A percentile compares a stretch with the other conserved stretches of the same genome.
phyloP scores from a whole-genome alignment of 2,113 vertebrate genomes.

The Phrynosoma platyrhinos region DNA sequence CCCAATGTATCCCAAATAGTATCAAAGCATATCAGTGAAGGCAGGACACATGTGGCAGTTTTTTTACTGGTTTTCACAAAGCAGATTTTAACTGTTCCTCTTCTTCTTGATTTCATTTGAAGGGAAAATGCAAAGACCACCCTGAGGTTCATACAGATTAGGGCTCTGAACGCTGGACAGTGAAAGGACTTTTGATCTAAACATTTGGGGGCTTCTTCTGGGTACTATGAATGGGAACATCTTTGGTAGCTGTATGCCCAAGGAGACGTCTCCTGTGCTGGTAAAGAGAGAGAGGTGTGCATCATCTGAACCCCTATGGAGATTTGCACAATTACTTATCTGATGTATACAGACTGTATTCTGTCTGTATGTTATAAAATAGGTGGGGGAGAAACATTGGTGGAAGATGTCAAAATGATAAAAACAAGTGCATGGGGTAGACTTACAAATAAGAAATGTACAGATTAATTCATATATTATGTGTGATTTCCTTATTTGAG shows the following conservation, averaged over 20 bases:
- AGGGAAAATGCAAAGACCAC: neutral
- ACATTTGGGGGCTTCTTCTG: neutral
- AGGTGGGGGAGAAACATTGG: neutral
- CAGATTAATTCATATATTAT: neutral
- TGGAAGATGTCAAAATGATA: neutral
- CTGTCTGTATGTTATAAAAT: slow-evolving; percentile 24
- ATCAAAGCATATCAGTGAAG: neutral
- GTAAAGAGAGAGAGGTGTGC: neutral
- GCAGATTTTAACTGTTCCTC: neutral
- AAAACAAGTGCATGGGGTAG: rapidly evolving
- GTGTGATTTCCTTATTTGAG: neutral
- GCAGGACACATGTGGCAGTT: neutral
- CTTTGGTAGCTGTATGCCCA: neutral
- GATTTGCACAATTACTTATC: neutral
- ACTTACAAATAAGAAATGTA: neutral
- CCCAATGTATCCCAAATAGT: neutral
- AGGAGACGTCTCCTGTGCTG: neutral
- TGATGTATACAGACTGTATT: neutral
- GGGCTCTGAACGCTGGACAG: neutral
- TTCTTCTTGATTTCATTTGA: neutral
- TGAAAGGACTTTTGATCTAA: neutral
- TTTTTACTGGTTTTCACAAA: neutral
- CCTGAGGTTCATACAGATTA: neutral
- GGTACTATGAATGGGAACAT: neutral
- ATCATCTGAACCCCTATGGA: neutral